Conservation (phyloP, 2,797 vertebrate genomes). For the Melanotaenia nigrans region DNA sequence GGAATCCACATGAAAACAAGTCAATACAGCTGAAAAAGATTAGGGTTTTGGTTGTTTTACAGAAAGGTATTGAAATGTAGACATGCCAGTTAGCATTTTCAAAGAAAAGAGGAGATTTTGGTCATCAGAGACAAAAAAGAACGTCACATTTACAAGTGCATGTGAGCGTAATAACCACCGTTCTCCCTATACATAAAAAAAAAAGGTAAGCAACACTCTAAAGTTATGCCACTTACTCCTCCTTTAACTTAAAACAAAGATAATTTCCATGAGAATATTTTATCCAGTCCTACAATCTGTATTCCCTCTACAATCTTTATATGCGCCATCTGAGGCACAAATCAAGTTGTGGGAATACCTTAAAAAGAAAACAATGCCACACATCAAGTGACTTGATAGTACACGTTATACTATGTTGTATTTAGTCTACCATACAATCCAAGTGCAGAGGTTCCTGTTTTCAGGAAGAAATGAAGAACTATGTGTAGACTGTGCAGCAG, state of each 20-base stretch:
- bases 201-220: background rate
- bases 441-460: background rate
- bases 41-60: background rate
- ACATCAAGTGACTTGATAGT: background rate
- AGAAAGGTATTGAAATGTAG: background rate
- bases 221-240: background rate
- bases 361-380: background rate
- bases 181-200: background rate
- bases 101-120: background rate
- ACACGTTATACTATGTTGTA: background rate
- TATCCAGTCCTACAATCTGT: background rate
- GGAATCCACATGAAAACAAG: slow-evolving; percentile 11
- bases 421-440: background rate
- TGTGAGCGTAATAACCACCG: background rate
- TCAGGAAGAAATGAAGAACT: background rate
- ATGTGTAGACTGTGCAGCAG: background rate
- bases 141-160: background rate
- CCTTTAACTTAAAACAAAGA: background rate
- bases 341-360: background rate
- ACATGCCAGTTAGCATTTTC: background rate
- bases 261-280: background rate
- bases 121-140: background rate
- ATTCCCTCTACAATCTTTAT: background rate
- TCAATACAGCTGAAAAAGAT: background rate
- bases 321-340: background rate